Conservation (phyloP, 2,797 vertebrate genomes). For the Champsocephalus gunnari region DNA sequence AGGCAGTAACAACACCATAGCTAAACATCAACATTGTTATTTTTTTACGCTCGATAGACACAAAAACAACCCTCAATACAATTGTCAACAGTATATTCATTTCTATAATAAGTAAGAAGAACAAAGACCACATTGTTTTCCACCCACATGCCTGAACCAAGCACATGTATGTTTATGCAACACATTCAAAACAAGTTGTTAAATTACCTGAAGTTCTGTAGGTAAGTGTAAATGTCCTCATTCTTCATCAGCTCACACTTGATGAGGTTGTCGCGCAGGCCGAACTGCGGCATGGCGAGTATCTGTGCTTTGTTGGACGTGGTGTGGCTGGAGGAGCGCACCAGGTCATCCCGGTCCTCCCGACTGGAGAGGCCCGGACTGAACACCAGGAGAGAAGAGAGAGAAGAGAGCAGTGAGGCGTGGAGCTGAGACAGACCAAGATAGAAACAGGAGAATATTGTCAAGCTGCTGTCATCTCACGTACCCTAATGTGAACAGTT, state of each 20-base stretch:
- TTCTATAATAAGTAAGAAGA: not conserved
- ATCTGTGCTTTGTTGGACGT: constrained; percentile 88
- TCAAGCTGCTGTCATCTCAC: constrained; percentile 24
- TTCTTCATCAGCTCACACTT: constrained; percentile 90
- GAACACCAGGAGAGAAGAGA: constrained; percentile 40
- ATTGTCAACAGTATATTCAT: not conserved
- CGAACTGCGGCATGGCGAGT: constrained; percentile 89
- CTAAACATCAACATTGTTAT: not conserved
- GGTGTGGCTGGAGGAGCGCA: constrained; percentile 85
- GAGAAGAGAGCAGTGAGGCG: constrained; percentile 1
- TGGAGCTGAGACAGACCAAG: constrained; percentile 1
- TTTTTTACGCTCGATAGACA: constrained; percentile 1
- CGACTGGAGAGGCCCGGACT: constrained; percentile 83
- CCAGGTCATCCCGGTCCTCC: constrained; percentile 86
- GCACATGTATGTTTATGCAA: not conserved
- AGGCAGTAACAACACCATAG: constrained; percentile 40
- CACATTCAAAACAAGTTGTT: not conserved
- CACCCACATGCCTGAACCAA: not conserved
- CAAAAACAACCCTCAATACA: not conserved
- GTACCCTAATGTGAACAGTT: too few species aligned
- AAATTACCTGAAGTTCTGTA: constrained; percentile 90
- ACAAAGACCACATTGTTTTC: not conserved
- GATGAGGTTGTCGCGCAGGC: constrained; percentile 91
- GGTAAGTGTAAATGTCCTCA: constrained; percentile 90
- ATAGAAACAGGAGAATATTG: constrained; percentile 28